phyloP scores from a whole-genome alignment of 2,888 invertebrate species.

The Polia nebulosa region DNA sequence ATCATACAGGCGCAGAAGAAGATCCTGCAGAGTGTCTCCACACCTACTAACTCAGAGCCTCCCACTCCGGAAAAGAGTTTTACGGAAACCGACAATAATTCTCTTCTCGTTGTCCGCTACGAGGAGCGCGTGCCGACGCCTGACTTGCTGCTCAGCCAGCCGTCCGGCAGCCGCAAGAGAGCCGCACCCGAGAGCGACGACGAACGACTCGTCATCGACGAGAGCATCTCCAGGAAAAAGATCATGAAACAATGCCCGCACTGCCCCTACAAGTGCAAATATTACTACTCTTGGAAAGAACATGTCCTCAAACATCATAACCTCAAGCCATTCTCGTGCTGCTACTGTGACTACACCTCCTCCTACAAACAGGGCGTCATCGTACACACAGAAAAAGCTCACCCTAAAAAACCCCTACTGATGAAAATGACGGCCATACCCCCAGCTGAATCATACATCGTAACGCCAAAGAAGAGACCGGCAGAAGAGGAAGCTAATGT shows the following conservation, averaged over 20 bases:
- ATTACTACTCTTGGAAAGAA: slow-evolving; percentile 71
- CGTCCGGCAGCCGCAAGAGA: slow-evolving; percentile 55
- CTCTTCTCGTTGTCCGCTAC: slow-evolving; percentile 82
- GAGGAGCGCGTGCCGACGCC: slow-evolving; percentile 78
- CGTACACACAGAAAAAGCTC: slow-evolving; percentile 76
- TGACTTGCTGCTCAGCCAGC: slow-evolving; percentile 61
- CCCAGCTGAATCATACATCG: not conserved
- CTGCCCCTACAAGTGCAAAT: slow-evolving; percentile 72
- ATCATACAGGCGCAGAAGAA: slow-evolving; percentile 75
- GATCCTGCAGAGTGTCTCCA: slow-evolving; percentile 63
- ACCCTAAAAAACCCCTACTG: slow-evolving; percentile 68
- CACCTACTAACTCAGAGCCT: slow-evolving; percentile 11
- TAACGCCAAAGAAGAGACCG: slow-evolving; percentile 5
- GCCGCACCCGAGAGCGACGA: slow-evolving; percentile 76
- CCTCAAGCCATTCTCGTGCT: slow-evolving; percentile 84
- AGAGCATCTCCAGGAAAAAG: slow-evolving; percentile 55
- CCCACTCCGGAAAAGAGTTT: slow-evolving; percentile 35
- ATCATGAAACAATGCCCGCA: slow-evolving; percentile 71
- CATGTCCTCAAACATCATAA: slow-evolving; percentile 88
- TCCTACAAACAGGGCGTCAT: slow-evolving; percentile 70
- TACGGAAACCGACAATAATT: slow-evolving; percentile 77
- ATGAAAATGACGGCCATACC: slow-evolving; percentile 66
- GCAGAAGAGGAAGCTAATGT: slow-evolving; percentile 37
- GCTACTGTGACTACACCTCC: slow-evolving; percentile 79
- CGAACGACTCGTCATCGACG: slow-evolving; percentile 77